A percentile compares a stretch with the other conserved stretches of the same genome.
Evolutionary conservation across 1,140 invertebrate species (phyloP).

Genomic region (Heliothis subflexa): DNA sequence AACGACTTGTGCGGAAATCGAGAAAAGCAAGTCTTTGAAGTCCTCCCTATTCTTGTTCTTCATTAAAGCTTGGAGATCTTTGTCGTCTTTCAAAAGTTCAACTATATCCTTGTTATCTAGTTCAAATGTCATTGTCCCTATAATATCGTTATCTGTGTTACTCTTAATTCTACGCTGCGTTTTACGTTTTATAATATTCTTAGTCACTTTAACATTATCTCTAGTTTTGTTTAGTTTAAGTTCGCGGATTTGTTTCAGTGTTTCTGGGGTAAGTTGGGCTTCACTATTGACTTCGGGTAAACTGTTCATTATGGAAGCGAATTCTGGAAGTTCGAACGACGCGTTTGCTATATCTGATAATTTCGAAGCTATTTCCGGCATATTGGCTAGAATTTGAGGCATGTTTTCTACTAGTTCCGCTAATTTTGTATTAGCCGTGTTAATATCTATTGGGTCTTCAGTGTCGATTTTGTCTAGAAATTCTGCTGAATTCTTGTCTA

Average conservation of each 20-base stretch:
- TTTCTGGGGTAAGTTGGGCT: conserved; percentile 79
- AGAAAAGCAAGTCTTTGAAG: conserved; percentile 74
- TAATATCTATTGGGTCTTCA: conserved; percentile 66
- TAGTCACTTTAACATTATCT: conserved; percentile 79
- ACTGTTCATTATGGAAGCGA: conserved; percentile 76
- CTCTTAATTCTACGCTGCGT: conserved; percentile 69
- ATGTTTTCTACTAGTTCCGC: conserved; percentile 77
- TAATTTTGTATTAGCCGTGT: conserved; percentile 69
- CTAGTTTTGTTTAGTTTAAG: conserved; percentile 74
- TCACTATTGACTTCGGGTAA: conserved; percentile 76
- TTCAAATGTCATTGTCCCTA: conserved; percentile 70
- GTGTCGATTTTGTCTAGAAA: conserved; percentile 73
- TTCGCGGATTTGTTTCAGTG: conserved; percentile 81
- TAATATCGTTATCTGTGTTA: conserved; percentile 61
- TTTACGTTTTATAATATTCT: conserved; percentile 79
- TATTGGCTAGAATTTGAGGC: conserved; percentile 81
- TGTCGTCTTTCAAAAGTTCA: conserved; percentile 73
- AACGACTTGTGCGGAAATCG: conserved; percentile 77
- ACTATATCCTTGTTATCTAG: conserved; percentile 73
- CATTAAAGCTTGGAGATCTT: conserved; percentile 68
- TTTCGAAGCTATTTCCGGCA: conserved; percentile 79
- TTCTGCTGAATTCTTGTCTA: conserved; percentile 75
- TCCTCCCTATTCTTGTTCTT: conserved; percentile 75
- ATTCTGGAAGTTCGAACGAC: conserved; percentile 76
- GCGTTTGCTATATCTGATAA: conserved; percentile 76